Percentiles rank a stretch among this genome's conserved stretches.
phyloP scores from a whole-genome alignment of 2,888 invertebrate genomes.

The Morpho achilles region DNA sequence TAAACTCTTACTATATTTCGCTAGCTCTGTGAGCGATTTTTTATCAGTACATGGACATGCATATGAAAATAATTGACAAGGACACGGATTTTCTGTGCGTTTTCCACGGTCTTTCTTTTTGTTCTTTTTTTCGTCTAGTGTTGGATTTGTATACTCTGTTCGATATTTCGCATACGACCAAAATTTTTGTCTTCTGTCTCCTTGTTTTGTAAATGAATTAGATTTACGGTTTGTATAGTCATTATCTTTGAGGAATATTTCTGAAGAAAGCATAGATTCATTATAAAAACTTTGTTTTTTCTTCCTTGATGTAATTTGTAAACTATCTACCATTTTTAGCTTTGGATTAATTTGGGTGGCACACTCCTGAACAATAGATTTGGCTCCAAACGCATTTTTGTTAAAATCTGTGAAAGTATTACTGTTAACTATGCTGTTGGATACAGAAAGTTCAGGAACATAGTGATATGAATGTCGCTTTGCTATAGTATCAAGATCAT shows the following conservation, averaged over 20 bases:
- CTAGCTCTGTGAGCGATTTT: conserved; percentile 30
- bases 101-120: conserved; percentile 48
- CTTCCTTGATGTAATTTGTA: conserved; percentile 39
- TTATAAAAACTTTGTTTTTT: conserved; percentile 35
- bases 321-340: conserved; percentile 38
- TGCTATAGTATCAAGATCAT: conserved; percentile 57
- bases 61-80: conserved; percentile 62
- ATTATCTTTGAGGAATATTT: conserved; percentile 51
- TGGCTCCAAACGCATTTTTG: conserved; percentile 36
- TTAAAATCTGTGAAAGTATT: conserved; percentile 28
- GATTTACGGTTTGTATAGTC: conserved; percentile 30
- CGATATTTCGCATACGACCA: conserved; percentile 59
- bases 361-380: conserved; percentile 55
- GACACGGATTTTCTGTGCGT: conserved; percentile 53
- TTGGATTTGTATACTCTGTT: conserved; percentile 50
- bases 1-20: conserved; percentile 29
- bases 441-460: conserved; percentile 37
- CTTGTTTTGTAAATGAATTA: conserved; percentile 30
- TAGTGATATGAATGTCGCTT: conserved; percentile 58
- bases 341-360: conserved; percentile 48
- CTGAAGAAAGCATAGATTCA: conserved; percentile 44
- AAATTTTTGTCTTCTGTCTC: conserved; percentile 46
- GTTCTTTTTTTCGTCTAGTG: conserved; percentile 41
- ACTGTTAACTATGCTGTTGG: conserved; percentile 41
- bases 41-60: conserved; percentile 51